Evolutionary conservation across 2,113 vertebrate species (phyloP).

Genomic region (Peromyscus polionotus): DNA sequence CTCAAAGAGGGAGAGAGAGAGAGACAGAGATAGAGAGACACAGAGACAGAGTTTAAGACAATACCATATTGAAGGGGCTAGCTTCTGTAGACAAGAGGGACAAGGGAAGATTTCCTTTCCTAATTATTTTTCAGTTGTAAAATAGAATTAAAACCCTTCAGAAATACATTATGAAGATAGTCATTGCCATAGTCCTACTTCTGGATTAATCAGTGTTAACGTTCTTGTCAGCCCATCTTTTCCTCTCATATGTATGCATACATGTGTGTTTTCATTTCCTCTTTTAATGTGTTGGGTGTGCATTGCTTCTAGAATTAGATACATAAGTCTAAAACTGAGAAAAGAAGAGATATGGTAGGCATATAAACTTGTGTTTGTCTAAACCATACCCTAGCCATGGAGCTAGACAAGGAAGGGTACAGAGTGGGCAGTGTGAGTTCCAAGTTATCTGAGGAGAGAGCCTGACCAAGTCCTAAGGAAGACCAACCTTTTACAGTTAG

Average conservation of each 20-base stretch:
- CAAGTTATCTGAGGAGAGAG: not conserved
- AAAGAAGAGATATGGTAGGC: not conserved
- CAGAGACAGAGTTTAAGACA: not conserved
- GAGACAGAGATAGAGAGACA: not conserved
- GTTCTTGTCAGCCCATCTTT: not conserved
- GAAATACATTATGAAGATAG: not conserved
- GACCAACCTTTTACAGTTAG: not conserved
- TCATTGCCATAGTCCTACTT: not conserved
- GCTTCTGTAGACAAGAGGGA: not conserved
- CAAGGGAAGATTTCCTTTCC: not conserved
- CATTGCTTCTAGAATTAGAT: conserved; percentile 36
- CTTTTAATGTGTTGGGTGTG: not conserved
- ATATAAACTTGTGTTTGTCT: not conserved
- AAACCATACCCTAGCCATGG: not conserved
- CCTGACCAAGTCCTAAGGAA: not conserved
- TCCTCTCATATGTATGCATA: not conserved
- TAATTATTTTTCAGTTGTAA: not conserved
- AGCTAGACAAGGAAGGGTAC: not conserved
- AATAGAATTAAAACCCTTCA: not conserved
- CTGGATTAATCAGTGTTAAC: not conserved
- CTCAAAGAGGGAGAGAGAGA: not conserved
- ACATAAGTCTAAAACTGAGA: not conserved
- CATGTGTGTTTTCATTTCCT: not conserved
- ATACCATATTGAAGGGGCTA: not conserved
- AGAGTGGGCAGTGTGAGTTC: not conserved